phyloP scores from a whole-genome alignment of 2,113 vertebrate species.

The Eclectus roratus region DNA sequence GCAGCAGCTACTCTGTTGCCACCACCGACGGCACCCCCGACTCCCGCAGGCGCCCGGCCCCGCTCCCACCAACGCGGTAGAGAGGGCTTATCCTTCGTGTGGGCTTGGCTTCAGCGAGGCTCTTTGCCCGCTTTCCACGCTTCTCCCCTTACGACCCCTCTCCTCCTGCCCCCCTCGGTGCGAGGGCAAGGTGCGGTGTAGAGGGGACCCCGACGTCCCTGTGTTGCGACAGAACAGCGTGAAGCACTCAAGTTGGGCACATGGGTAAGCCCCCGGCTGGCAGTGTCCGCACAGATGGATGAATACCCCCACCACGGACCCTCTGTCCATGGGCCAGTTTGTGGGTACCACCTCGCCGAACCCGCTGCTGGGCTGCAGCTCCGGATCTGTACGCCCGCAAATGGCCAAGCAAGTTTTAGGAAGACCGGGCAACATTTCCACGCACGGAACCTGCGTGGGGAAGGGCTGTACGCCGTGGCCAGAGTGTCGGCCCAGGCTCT shows the following conservation, averaged over 20 bases:
- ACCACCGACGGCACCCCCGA: background rate
- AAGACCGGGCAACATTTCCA: background rate
- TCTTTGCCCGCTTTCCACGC: background rate
- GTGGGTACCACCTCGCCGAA: background rate
- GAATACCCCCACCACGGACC: background rate
- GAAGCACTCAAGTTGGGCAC: background rate
- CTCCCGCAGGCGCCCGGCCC: background rate
- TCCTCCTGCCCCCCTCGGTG: no score
- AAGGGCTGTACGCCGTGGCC: background rate
- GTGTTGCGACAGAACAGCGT: background rate
- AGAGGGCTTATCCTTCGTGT: background rate
- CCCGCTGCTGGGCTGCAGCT: background rate
- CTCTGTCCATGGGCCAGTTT: background rate
- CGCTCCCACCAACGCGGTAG: background rate
- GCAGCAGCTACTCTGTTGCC: background rate
- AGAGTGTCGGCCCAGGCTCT: background rate
- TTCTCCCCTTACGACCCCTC: background rate
- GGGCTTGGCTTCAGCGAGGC: background rate
- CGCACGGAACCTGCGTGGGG: background rate
- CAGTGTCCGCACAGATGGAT: background rate
- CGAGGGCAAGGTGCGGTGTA: no score
- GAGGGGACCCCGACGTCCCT: background rate
- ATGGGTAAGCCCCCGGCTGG: background rate
- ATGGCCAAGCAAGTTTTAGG: background rate
- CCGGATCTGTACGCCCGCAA: fast-evolving